Base-by-base conservation (phyloP, 1,140 invertebrate species). In the Drosophila rufa region DNA sequence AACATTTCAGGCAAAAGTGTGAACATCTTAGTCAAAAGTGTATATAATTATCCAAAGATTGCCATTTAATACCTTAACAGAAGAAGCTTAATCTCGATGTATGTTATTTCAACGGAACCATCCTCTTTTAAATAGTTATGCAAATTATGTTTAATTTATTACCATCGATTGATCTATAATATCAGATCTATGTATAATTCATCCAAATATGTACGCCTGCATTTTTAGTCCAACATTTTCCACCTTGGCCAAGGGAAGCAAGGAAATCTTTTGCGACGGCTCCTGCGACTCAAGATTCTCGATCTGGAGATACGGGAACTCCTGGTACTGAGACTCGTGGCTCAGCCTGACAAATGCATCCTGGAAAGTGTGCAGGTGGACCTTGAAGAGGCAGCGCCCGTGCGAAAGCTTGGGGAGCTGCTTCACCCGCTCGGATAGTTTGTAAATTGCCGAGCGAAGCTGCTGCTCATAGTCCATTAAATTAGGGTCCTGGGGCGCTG, bases 221-320 rank as follows among this genome's bases (percentile, higher is more conserved):
- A 92, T 69, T 55, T 60, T 75, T 8, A 92, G 53, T 4, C 91
- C 87, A 22, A 92, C 17, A n/a, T 57, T 70, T 2, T 75, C 50
- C 5, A 92, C 51, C 8, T 15, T 47, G 8, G 77, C 70, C 42
- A 92, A 38, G 0, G 91, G 91, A 2, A 92, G 60, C 1, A 92
- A 38, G 0, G 53, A 48, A 17, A 70, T 60, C 47, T 53, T 73
- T 12, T 36, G 27, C 0, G 40, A 11, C 25, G 47, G 45, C 2
- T 2, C 8, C n/a, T 45, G 59, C 3, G 33, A 17, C 43, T 48
- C 17, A 1, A 17, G 8, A 15, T 15, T 58, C 6, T 43, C 47
- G 15, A 75, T 42, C 38, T 86, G 79, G 7, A 92, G 47, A 91
- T 91, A 92, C 4, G 91, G 91, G 51, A 92, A 92, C n/a, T 92